These are phyloP conservation scores for Gadopsis marmoratus DNA, from an alignment of 2,797 vertebrate genomes.

Conservation along the genomic window DNA sequence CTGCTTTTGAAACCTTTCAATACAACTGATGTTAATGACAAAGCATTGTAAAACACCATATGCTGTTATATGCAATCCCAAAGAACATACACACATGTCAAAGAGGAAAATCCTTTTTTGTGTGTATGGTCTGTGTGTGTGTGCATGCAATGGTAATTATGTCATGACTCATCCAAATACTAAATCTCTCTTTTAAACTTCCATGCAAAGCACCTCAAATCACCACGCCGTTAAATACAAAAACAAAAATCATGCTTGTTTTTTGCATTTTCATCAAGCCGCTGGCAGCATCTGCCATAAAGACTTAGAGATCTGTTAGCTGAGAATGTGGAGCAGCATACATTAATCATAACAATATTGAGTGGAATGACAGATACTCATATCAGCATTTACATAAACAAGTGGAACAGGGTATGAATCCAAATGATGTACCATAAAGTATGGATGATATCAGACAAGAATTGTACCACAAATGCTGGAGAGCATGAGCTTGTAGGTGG, in stretches of 20 bases:
- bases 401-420: slow-evolving; percentile 65
- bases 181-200: slow-evolving; percentile 49
- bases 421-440: slow-evolving; percentile 66
- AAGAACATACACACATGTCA: slow-evolving; percentile 21
- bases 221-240: slow-evolving; percentile 42
- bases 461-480: slow-evolving; percentile 27
- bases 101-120: slow-evolving; percentile 27
- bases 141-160: slow-evolving; percentile 36
- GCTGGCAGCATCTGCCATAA: slow-evolving; percentile 52
- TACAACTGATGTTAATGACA: slow-evolving; percentile 18
- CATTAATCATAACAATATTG: slow-evolving; percentile 81
- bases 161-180: slow-evolving; percentile 66
- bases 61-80: not conserved
- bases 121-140: not conserved
- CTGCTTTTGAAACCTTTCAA: slow-evolving; percentile 12
- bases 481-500: slow-evolving; percentile 27
- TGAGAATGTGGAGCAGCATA: slow-evolving; percentile 79
- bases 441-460: slow-evolving; percentile 64
- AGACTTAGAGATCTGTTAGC: slow-evolving; percentile 52
- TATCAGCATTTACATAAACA: slow-evolving; percentile 85
- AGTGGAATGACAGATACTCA: slow-evolving; percentile 77
- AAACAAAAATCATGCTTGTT: slow-evolving; percentile 53
- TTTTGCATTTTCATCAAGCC: slow-evolving; percentile 63
- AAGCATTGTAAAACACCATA: slow-evolving; percentile 34
- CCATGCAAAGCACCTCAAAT: slow-evolving; percentile 65